Evolutionary conservation across 2,888 invertebrate species (phyloP), one percentile per base, ranked within the genome.

Genomic region (Drosophila aldrichi): DNA sequence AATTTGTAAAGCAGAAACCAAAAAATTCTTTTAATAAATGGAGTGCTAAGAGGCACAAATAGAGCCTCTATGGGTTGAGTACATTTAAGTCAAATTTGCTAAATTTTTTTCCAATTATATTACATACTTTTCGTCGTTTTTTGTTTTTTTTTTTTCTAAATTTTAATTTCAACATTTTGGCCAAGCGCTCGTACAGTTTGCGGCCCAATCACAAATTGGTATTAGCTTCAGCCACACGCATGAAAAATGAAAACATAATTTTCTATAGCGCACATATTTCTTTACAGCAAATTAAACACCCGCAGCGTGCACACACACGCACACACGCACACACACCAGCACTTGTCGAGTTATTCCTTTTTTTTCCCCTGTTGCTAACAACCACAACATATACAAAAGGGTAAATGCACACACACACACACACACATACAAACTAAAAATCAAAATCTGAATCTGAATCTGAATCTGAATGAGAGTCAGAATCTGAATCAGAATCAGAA

Each of bases 251-350:
- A 51, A 44, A 56, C 64, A 69, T 57, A 75, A 48, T 78, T 78
- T 71, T 65, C 25, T 58, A 58, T 68, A 44, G 63, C 55, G 14
- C 56, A 69, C 54, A 58, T 6, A 32, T 12, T 60, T 75, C 71
- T 68, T 78, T 83, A 66, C 70, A 77, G 66, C 77, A 81, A 77
- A 81, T 83, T 83, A 86, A 83, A 83, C 84, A 81, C 87, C 79
- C 83, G 83, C 86, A 83, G 82, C 72, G 82, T 29, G 16, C 44
- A 56, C 67, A 34, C 9, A 48, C 58, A 68, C 60, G 48, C 55
- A 54, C 60, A 68, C 70, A 49, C 55, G 66, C 22, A 16, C 46
- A 43, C 43, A 18, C 18, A 10, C 18, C 22, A 22, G 3, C 18
- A 43, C 40, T 43, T 43, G 43, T 43, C 36, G 44, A 22, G 46